A percentile compares a stretch with the other conserved stretches of the same genome.
Evolutionary conservation across 2,797 vertebrate species (phyloP).

Genomic region (Neostethus bicornis): DNA sequence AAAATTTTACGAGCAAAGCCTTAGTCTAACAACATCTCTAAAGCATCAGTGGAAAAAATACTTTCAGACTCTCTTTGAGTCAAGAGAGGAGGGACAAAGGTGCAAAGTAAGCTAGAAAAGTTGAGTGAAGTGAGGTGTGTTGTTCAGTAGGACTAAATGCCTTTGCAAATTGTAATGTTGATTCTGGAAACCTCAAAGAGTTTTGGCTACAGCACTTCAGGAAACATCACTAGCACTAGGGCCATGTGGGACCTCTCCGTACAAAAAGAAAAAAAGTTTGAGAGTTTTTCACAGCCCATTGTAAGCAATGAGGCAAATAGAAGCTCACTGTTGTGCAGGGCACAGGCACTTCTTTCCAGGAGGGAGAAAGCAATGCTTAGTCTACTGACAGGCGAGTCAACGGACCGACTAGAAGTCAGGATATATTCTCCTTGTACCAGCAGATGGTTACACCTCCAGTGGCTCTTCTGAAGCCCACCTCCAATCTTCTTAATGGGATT

Average conservation of each 20-base stretch:
- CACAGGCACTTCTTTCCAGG: slow-evolving; percentile 70
- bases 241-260: slow-evolving; percentile 81
- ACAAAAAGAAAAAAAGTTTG: slow-evolving; percentile 69
- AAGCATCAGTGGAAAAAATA: slow-evolving; percentile 42
- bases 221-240: slow-evolving; percentile 87
- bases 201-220: slow-evolving; percentile 65
- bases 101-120: slow-evolving; percentile 55
- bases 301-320: slow-evolving; percentile 84
- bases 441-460: slow-evolving; percentile 57
- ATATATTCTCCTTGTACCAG: slow-evolving; percentile 58
- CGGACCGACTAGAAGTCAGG: slow-evolving; percentile 66
- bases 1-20: slow-evolving; percentile 35
- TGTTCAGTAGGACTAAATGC: slow-evolving; percentile 57
- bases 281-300: slow-evolving; percentile 79
- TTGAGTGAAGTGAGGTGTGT: slow-evolving; percentile 39
- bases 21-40: slow-evolving; percentile 24
- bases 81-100: too few species aligned
- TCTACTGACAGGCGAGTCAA: slow-evolving; percentile 63
- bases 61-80: slow-evolving; percentile 28
- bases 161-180: slow-evolving; percentile 78
- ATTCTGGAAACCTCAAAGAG: slow-evolving; percentile 71
- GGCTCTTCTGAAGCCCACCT: slow-evolving; percentile 63
- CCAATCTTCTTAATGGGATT: slow-evolving; percentile 60
- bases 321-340: slow-evolving; percentile 68
- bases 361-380: slow-evolving; percentile 78